phyloP scores from a whole-genome alignment of 2,113 vertebrate species.

The Aegithalos caudatus region DNA sequence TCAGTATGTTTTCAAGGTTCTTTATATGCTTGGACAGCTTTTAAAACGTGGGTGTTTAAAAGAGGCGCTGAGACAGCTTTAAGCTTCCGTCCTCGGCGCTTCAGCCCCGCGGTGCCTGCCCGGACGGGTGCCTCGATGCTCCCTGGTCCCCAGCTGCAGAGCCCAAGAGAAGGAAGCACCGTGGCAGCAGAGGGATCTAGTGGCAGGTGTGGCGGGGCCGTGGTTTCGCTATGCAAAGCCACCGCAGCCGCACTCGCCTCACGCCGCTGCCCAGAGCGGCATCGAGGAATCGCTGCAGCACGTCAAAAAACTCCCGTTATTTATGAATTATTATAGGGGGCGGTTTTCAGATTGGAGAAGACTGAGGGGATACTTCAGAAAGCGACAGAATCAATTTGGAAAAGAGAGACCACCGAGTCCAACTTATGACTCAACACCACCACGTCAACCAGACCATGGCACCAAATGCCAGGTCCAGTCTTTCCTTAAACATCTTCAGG shows the following conservation, averaged over 20 bases:
- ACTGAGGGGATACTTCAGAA: background rate
- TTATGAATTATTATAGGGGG: fast-evolving
- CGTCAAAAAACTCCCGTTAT: fast-evolving
- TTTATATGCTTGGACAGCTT: background rate
- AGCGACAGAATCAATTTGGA: background rate
- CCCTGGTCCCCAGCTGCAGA: fast-evolving
- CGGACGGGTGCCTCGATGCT: fast-evolving
- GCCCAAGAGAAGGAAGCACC: background rate
- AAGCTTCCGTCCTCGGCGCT: fast-evolving
- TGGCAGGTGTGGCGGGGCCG: background rate
- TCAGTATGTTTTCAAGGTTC: background rate
- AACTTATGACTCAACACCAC: background rate
- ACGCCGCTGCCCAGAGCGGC: fast-evolving
- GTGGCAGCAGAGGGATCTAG: background rate
- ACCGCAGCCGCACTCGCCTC: background rate
- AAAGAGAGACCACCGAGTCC: background rate
- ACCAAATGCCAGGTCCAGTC: background rate
- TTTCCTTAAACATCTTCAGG: background rate
- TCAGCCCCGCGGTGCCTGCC: fast-evolving
- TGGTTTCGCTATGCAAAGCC: background rate
- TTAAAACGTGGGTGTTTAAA: background rate
- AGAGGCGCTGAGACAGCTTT: fast-evolving
- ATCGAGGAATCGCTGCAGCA: background rate
- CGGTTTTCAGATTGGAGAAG: background rate
- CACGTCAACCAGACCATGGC: background rate